These are phyloP conservation scores for Caenorhabditis doughertyi DNA, from an alignment of 2,888 invertebrate genomes.

Conservation along the genomic window DNA sequence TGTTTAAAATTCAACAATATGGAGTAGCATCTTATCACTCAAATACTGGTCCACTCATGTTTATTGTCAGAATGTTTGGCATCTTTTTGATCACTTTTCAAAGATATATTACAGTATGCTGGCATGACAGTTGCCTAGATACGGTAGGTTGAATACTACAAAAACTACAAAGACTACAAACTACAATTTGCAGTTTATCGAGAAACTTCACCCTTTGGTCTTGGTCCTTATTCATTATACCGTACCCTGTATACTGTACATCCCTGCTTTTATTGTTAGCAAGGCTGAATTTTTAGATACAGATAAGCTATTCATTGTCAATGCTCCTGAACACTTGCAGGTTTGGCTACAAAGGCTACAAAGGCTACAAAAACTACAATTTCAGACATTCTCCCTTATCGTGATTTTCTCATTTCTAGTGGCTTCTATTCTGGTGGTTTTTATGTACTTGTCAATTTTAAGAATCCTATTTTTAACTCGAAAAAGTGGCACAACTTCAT, in stretches of 20 bases:
- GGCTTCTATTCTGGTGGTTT: neutral
- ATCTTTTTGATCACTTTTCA: conserved; percentile 50
- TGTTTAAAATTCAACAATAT: conserved; percentile 23
- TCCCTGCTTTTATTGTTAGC: conserved; percentile 37
- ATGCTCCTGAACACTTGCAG: conserved; percentile 29
- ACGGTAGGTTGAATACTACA: neutral
- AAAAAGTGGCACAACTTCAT: conserved; percentile 19
- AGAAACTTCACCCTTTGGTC: neutral
- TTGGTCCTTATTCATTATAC: conserved; percentile 28
- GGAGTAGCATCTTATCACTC: conserved; percentile 41
- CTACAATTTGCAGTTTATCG: conserved; percentile 22
- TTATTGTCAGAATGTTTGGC: conserved; percentile 44
- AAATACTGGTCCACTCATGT: conserved; percentile 40
- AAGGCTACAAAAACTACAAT: neutral
- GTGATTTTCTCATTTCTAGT: conserved; percentile 32
- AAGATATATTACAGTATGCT: conserved; percentile 44
- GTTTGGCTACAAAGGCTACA: conserved; percentile 2
- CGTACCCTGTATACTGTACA: conserved; percentile 36
- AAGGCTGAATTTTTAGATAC: conserved; percentile 27
- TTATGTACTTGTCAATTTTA: conserved; percentile 37
- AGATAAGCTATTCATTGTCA: conserved; percentile 30
- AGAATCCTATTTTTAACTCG: conserved; percentile 20
- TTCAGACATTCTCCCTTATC: conserved; percentile 41
- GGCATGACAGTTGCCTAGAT: conserved; percentile 16
- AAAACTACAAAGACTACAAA: neutral